Evolutionary conservation across 2,797 vertebrate genomes (phyloP).

Genomic region (Leptatherina wallacei): DNA sequence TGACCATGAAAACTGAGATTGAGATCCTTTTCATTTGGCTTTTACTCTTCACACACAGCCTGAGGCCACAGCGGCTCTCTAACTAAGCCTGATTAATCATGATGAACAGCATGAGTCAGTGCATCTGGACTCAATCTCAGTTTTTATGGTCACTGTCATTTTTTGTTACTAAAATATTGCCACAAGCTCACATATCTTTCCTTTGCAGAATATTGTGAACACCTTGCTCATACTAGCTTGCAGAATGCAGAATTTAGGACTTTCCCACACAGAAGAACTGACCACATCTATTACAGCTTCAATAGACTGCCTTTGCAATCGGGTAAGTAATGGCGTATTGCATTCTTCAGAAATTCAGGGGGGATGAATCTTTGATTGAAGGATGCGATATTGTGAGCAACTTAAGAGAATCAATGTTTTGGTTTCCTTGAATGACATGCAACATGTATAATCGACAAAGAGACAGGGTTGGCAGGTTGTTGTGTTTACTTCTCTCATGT

Average conservation of each 20-base stretch:
- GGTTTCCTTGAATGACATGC: slow-evolving; percentile 5
- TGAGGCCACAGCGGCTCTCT: not conserved
- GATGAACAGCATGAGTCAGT: not conserved
- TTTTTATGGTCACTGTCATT: slow-evolving; percentile 1
- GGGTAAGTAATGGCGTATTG: slow-evolving; percentile 49
- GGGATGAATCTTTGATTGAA: not conserved
- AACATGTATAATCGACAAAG: not conserved
- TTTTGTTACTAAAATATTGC: not conserved
- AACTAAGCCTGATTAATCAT: not conserved
- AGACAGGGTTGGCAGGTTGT: slow-evolving; percentile 30
- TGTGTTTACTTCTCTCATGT: slow-evolving; percentile 8
- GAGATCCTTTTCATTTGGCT: not conserved
- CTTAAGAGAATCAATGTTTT: not conserved
- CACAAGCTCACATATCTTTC: slow-evolving; percentile 7
- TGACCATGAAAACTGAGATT: not conserved
- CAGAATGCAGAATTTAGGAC: slow-evolving; percentile 40
- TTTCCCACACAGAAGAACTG: rapidly evolving
- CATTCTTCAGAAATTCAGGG: not conserved
- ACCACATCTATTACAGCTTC: not conserved
- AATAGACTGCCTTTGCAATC: slow-evolving; percentile 37
- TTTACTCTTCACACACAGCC: not conserved
- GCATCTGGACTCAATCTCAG: not conserved
- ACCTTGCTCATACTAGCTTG: slow-evolving; percentile 48
- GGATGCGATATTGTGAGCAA: not conserved
- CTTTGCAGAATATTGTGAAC: slow-evolving; percentile 41